Evolutionary conservation across 2,797 vertebrate genomes (phyloP).

Genomic region (Propithecus deckenii): DNA sequence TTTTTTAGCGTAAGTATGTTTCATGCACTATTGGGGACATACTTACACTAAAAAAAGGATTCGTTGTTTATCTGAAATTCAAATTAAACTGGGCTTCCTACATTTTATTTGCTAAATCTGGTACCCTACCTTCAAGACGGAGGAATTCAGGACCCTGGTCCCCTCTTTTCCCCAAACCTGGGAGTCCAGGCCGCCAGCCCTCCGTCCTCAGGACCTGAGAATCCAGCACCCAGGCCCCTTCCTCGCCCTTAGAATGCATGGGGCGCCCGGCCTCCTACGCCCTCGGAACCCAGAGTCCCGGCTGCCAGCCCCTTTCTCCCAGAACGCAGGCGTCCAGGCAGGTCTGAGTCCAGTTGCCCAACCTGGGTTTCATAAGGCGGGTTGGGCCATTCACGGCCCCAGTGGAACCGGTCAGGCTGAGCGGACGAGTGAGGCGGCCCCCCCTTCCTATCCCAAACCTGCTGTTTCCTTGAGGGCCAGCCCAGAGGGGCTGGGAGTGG

Average conservation of each 20-base stretch:
- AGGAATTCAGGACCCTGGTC: neutral
- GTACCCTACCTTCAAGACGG: neutral
- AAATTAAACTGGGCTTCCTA: neutral
- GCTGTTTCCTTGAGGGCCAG: conserved; percentile 61
- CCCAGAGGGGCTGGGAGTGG: neutral
- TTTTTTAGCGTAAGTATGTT: neutral
- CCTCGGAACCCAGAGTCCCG: neutral
- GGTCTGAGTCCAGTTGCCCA: conserved; percentile 64
- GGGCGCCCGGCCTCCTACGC: neutral
- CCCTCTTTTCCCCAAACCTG: neutral
- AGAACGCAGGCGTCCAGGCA: neutral
- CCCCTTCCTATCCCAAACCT: conserved; percentile 39
- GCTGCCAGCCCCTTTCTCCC: neutral
- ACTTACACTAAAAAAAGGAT: neutral
- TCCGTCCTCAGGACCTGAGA: neutral
- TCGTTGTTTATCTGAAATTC: neutral
- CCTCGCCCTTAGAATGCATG: neutral
- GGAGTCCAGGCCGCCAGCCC: neutral
- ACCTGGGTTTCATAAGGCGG: conserved; percentile 64
- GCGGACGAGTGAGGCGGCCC: conserved; percentile 31
- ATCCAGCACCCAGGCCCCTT: neutral
- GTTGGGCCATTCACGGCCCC: conserved; percentile 32
- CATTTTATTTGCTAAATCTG: conserved; percentile 14
- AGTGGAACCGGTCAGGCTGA: conserved; percentile 68
- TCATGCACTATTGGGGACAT: neutral